Evolutionary conservation across 2,113 vertebrate genomes (phyloP).

Genomic region (Ptyas mucosa): DNA sequence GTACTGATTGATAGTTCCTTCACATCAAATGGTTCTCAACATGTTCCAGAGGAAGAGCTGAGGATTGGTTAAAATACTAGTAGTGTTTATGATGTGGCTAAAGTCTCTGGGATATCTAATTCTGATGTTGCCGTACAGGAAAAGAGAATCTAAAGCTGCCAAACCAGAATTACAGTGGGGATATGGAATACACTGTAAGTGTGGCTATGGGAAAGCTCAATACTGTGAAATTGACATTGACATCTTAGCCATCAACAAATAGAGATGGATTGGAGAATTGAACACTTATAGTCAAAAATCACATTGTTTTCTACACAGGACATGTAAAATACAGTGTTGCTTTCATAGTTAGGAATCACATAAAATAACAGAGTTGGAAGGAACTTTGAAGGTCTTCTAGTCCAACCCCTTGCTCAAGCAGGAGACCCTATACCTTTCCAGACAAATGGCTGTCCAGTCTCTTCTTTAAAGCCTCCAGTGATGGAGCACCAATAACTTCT

Average conservation of each 20-base stretch:
- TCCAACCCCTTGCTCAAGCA: too few species aligned
- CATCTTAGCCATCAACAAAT: not conserved
- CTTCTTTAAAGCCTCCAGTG: too few species aligned
- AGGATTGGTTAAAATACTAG: not conserved
- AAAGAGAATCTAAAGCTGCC: not conserved
- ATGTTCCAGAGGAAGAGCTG: not conserved
- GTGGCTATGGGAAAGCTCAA: not conserved
- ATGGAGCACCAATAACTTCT: not conserved
- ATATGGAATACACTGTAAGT: not conserved
- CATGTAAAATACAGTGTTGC: not conserved
- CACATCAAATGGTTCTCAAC: not conserved
- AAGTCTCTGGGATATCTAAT: not conserved
- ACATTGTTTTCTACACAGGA: not conserved
- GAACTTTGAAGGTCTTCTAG: too few species aligned
- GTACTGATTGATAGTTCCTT: not conserved
- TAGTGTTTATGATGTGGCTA: not conserved
- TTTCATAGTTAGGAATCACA: not conserved
- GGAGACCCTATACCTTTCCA: too few species aligned
- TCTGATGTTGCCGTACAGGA: not conserved
- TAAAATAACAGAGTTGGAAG: not conserved
- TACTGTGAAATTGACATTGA: not conserved
- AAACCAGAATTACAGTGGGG: not conserved
- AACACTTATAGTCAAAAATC: not conserved
- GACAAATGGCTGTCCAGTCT: too few species aligned
- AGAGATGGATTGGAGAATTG: not conserved